Evolutionary conservation across 2,797 vertebrate genomes (phyloP).

Genomic region (Pempheris klunzingeri): DNA sequence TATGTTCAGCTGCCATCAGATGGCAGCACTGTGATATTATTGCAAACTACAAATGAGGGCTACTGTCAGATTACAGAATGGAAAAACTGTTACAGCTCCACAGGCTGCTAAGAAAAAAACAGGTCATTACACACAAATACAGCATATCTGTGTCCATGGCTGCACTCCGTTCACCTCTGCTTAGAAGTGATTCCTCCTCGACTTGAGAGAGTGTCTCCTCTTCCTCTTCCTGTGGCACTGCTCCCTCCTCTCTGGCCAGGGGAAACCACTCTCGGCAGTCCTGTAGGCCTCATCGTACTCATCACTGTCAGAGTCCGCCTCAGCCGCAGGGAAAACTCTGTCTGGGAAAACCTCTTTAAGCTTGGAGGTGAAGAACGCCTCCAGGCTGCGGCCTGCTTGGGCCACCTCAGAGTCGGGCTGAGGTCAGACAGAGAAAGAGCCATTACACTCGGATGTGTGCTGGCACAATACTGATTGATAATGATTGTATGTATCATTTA

Average conservation of each 20-base stretch:
- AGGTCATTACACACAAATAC: conserved; percentile 42
- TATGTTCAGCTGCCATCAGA: conserved; percentile 57
- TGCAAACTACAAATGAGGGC: conserved; percentile 29
- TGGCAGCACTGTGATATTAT: conserved; percentile 63
- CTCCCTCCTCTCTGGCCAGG: conserved; percentile 92
- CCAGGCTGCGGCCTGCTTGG: conserved; percentile 93
- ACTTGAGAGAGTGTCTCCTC: conserved; percentile 90
- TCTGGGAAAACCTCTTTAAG: conserved; percentile 92
- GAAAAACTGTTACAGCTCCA: conserved; percentile 21
- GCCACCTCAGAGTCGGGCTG: conserved; percentile 98
- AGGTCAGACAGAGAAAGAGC: conserved; percentile 22
- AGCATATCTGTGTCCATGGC: conserved; percentile 27
- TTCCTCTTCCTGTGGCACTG: conserved; percentile 94
- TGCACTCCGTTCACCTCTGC: conserved; percentile 17
- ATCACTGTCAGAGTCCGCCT: conserved; percentile 93
- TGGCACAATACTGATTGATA: neutral
- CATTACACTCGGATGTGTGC: conserved; percentile 1
- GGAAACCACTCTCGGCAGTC: conserved; percentile 84
- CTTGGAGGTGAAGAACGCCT: conserved; percentile 91
- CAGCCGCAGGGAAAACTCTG: conserved; percentile 84
- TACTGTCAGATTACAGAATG: conserved; percentile 39
- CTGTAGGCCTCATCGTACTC: conserved; percentile 89
- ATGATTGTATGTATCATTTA: neutral
- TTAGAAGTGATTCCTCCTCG: conserved; percentile 83
- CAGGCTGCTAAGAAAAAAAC: conserved; percentile 25